These are phyloP conservation scores for Neogobius melanostomus DNA, from an alignment of 2,113 vertebrate species.

Conservation along the genomic window DNA sequence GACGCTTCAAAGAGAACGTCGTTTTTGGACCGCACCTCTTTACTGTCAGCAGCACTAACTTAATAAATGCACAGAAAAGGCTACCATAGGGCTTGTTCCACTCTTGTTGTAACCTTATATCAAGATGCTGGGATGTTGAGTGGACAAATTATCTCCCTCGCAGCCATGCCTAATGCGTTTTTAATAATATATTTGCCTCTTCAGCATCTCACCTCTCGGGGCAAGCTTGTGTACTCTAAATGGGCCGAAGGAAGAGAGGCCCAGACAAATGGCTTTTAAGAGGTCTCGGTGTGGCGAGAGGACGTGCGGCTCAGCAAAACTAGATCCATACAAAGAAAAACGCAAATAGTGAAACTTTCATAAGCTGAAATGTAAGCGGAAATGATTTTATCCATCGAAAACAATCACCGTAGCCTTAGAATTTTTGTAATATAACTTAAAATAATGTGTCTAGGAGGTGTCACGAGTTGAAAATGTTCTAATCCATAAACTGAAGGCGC, in stretches of 20 bases:
- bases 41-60: not conserved
- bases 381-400: not conserved
- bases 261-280: conserved; percentile 60
- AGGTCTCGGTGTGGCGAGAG: conserved; percentile 40
- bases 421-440: too few species aligned
- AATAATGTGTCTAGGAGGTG: too few species aligned
- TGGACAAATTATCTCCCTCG: conserved; percentile 34
- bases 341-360: not conserved
- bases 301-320: conserved; percentile 50
- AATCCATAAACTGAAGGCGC: too few species aligned
- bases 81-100: not conserved
- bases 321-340: conserved; percentile 23
- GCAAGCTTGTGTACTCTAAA: conserved; percentile 40
- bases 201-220: conserved; percentile 63
- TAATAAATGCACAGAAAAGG: not conserved
- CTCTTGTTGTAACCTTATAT: conserved; percentile 20
- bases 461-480: too few species aligned
- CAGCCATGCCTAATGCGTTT: conserved; percentile 59
- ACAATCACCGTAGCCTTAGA: too few species aligned
- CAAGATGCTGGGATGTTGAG: conserved; percentile 15
- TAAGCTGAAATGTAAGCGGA: not conserved
- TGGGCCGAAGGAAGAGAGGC: conserved; percentile 24
- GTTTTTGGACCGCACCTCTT: not conserved
- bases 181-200: conserved; percentile 71
- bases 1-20: too few species aligned